Evolutionary conservation across 1,140 invertebrate species (phyloP).

Genomic region (Sycophaga agraensis): DNA sequence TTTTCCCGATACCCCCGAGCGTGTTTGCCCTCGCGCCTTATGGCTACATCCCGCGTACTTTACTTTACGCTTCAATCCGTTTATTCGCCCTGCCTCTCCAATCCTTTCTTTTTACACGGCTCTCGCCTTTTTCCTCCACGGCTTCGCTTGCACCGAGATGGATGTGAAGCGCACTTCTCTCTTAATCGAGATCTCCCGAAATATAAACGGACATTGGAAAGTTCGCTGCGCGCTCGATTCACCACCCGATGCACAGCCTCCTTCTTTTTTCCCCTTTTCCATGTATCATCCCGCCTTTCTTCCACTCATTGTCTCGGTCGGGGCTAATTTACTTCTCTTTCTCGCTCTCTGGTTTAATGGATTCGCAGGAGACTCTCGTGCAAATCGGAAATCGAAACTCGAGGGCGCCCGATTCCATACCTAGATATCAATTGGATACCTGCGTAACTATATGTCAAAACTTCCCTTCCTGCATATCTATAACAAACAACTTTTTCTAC

Average conservation of each 20-base stretch:
- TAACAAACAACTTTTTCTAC: too few species aligned
- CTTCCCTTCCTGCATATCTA: too few species aligned
- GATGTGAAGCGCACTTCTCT: neutral
- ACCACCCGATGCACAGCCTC: too few species aligned
- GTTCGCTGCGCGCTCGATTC: neutral
- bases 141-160: neutral
- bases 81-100: neutral
- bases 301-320: too few species aligned
- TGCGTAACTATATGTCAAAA: too few species aligned
- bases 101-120: neutral
- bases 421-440: too few species aligned
- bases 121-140: neutral
- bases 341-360: neutral
- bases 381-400: too few species aligned
- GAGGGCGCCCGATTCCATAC: too few species aligned
- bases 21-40: neutral
- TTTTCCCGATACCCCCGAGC: neutral
- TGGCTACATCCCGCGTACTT: neutral
- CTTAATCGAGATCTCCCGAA: slow-evolving; percentile 20
- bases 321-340: neutral
- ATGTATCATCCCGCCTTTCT: too few species aligned
- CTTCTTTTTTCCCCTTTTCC: too few species aligned
- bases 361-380: neutral
- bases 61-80: neutral
- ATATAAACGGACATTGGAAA: slow-evolving; percentile 1